Evolutionary conservation across 1,140 invertebrate species (phyloP).

Genomic region (Zaprionus taronus): DNA sequence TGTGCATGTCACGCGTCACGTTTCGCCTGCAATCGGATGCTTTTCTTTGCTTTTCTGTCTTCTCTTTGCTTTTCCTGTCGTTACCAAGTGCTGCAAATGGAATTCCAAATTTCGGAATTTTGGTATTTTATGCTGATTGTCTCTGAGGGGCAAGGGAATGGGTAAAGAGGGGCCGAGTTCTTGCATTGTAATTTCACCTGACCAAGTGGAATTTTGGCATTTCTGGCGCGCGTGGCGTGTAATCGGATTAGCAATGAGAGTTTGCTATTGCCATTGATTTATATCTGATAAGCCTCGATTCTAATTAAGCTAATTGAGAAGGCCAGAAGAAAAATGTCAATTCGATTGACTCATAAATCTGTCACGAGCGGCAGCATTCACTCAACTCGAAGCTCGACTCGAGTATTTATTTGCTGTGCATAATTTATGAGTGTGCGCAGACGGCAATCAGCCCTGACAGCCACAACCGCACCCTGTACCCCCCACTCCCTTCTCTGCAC

Average conservation of each 20-base stretch:
- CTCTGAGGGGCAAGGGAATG: not conserved
- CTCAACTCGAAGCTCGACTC: constrained; percentile 9
- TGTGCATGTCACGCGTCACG: constrained; percentile 32
- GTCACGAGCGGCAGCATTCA: constrained; percentile 13
- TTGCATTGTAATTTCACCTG: constrained; percentile 30
- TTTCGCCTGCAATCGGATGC: constrained; percentile 20
- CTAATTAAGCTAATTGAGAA: constrained; percentile 33
- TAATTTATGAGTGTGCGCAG: constrained; percentile 31
- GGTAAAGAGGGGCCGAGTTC: not conserved
- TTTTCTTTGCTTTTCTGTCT: not conserved
- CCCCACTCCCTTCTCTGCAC: not conserved
- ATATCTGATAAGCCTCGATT: constrained; percentile 21
- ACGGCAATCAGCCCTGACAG: constrained; percentile 39
- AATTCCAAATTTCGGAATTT: constrained; percentile 40
- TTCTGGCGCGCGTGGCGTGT: not conserved
- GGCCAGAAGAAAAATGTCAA: constrained; percentile 23
- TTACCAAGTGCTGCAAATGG: constrained; percentile 32
- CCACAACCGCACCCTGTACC: not conserved
- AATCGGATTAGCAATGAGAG: constrained; percentile 26
- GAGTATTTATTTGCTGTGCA: constrained; percentile 28
- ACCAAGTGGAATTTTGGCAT: constrained; percentile 17
- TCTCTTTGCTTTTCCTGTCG: constrained; percentile 23
- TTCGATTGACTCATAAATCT: constrained; percentile 42
- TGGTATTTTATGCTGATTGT: constrained; percentile 12
- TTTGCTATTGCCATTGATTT: constrained; percentile 26